A percentile compares a stretch with the other conserved stretches of the same genome.
phyloP scores from a whole-genome alignment of 1,140 invertebrate genomes.

The Micrasema minimum region DNA sequence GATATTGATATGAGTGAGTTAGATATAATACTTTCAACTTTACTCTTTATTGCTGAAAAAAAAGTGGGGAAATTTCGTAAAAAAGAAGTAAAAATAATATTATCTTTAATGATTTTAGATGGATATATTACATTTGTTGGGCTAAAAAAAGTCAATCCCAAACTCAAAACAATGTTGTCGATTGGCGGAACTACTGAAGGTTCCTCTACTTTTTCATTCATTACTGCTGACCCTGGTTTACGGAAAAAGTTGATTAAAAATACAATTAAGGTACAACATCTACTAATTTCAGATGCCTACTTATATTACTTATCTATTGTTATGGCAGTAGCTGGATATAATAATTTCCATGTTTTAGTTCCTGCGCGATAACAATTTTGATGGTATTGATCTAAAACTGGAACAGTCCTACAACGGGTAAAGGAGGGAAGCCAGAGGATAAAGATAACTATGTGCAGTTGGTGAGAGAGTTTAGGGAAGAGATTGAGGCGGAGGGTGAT shows the following conservation, averaged over 20 bases:
- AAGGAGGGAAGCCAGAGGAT: constrained; percentile 91
- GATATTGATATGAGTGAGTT: constrained; percentile 91
- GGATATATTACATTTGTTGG: constrained; percentile 63
- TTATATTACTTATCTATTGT: no score
- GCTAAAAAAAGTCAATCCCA: constrained; percentile 1
- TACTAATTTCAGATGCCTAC: neutral
- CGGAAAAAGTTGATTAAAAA: neutral
- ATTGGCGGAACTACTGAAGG: constrained; percentile 9
- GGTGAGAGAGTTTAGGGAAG: constrained; percentile 88
- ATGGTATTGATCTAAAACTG: constrained; percentile 67
- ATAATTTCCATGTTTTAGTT: constrained; percentile 61
- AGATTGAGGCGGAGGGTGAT: constrained; percentile 79
- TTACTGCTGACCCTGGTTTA: neutral
- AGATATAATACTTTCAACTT: neutral
- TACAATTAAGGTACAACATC: neutral
- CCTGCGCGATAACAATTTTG: constrained; percentile 59
- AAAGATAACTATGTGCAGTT: constrained; percentile 89
- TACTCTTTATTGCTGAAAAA: neutral
- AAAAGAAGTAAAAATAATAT: neutral
- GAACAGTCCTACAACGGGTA: constrained; percentile 56
- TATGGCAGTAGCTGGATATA: no score
- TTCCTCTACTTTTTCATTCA: constrained; percentile 76
- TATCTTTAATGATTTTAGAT: neutral
- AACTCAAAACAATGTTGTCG: constrained; percentile 17
- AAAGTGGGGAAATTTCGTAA: neutral